Evolutionary conservation across 2,797 vertebrate genomes (phyloP), one percentile per base, ranked within the genome.

Genomic region (Melanotaenia nigrans): DNA sequence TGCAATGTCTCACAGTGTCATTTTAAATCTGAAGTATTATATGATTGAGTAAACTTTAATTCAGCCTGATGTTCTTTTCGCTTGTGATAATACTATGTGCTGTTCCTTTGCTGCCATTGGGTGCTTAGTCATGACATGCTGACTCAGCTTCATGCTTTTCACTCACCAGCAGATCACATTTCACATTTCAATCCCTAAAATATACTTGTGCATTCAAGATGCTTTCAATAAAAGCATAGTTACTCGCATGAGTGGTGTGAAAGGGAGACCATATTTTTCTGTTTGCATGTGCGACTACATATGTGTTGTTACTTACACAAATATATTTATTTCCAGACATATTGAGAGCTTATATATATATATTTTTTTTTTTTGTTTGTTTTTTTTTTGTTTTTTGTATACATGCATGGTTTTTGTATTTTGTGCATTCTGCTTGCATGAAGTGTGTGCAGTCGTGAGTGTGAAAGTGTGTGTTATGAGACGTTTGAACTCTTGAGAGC

Each of bases 111-210:
- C 74, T 71, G 59, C 64, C 62, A 72, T 74, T 79, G 72, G 83
- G 73, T 72, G 72, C 82, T 73, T 56, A n/a, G 68, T 71, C 67
- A 73, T 75, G 65, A 84, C 51, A 72, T 58, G 66, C 78, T 49
- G 76, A 47, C 67, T 70, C 73, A 76, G 70, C 76, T 60, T 57
- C 73, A 84, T 33, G 71, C 56, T 73, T 87, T 84, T 88, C 68
- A 73, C 62, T 82, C 73, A 79, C 79, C 74, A 83, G 68, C 76
- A 85, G 78, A 87, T 87, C 87, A 67, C 35, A 85, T 94, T 93
- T 90, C 83, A 80, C 72, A 79, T 90, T 91, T 91, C 90, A 87
- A 88, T 85, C 86, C 77, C 82, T 53, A 86, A 90, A 90, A 78
- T 76, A 78, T 79, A 71, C 77, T 75, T 66, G 65, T 16, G 81